Conservation (phyloP, 1,140 invertebrate genomes). For the Reticulitermes speratus region DNA sequence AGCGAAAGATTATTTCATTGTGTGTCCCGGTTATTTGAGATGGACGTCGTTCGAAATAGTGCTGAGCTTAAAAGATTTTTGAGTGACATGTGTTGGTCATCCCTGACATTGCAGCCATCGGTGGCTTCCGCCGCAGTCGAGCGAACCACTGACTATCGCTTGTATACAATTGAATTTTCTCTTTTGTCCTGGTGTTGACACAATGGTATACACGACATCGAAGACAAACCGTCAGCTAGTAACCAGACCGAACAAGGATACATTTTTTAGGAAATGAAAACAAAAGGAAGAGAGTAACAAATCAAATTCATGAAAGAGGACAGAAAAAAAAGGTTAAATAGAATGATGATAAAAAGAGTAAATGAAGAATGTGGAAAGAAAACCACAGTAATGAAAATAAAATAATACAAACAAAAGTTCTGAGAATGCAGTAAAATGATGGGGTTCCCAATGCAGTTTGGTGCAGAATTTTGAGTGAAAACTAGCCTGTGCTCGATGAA, state of each 20-base stretch:
- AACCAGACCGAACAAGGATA: background rate
- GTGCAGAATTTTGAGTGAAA: too few species aligned
- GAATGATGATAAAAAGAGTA: background rate
- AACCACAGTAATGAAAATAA: background rate
- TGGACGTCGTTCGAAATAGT: too few species aligned
- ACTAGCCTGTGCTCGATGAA: too few species aligned
- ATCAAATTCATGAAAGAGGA: background rate
- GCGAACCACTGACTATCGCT: background rate
- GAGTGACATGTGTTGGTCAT: background rate
- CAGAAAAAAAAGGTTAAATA: background rate
- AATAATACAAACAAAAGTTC: background rate
- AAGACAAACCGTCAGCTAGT: background rate
- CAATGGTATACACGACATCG: background rate
- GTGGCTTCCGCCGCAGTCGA: background rate
- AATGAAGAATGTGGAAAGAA: background rate
- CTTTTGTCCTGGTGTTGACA: constrained; percentile 3
- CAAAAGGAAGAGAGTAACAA: background rate
- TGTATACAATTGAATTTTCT: constrained; percentile 16
- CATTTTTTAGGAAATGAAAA: constrained; percentile 1
- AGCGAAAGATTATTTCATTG: too few species aligned
- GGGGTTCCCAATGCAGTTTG: too few species aligned
- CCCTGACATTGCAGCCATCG: background rate
- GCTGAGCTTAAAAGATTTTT: too few species aligned
- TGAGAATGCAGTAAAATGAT: background rate
- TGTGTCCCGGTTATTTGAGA: too few species aligned